Evolutionary conservation across 1,140 invertebrate genomes (phyloP).

Genomic region (Lordiphosa clarofinis): DNA sequence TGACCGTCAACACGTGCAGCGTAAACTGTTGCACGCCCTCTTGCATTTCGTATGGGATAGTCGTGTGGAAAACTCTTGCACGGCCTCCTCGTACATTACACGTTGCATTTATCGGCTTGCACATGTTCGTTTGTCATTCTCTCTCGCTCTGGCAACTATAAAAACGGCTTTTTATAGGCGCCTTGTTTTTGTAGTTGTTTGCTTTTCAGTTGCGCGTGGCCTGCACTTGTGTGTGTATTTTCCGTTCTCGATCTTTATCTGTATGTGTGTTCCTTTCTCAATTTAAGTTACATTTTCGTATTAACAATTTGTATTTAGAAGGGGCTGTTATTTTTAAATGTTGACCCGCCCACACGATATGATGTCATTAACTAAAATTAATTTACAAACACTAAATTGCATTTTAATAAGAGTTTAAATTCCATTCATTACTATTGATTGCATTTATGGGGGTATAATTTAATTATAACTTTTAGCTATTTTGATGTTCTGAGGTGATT

Average conservation of each 20-base stretch:
- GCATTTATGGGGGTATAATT: too few species aligned
- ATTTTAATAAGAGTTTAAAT: too few species aligned
- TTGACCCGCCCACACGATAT: constrained; percentile 6
- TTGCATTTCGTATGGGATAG: constrained; percentile 17
- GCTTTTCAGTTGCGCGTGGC: constrained; percentile 62
- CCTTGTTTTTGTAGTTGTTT: constrained; percentile 48
- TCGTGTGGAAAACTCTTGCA: constrained; percentile 55
- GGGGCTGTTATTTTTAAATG: constrained; percentile 43
- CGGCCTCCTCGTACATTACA: constrained; percentile 42
- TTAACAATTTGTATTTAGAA: constrained; percentile 26
- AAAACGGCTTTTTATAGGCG: constrained; percentile 50
- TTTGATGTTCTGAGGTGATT: too few species aligned
- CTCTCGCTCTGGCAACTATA: constrained; percentile 35
- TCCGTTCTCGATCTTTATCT: constrained; percentile 1
- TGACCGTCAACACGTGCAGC: constrained; percentile 69
- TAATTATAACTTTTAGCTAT: too few species aligned
- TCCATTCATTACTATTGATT: too few species aligned
- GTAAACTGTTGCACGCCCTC: constrained; percentile 67
- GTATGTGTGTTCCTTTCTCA: constrained; percentile 37
- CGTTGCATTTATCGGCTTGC: constrained; percentile 73
- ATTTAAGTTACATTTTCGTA: constrained; percentile 43
- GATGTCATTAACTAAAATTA: constrained; percentile 12
- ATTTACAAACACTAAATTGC: background rate
- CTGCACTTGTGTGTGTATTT: constrained; percentile 31
- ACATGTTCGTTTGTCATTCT: constrained; percentile 40